Base-by-base conservation (phyloP, 1,140 invertebrate genomes). In the Chlorops oryzae region DNA sequence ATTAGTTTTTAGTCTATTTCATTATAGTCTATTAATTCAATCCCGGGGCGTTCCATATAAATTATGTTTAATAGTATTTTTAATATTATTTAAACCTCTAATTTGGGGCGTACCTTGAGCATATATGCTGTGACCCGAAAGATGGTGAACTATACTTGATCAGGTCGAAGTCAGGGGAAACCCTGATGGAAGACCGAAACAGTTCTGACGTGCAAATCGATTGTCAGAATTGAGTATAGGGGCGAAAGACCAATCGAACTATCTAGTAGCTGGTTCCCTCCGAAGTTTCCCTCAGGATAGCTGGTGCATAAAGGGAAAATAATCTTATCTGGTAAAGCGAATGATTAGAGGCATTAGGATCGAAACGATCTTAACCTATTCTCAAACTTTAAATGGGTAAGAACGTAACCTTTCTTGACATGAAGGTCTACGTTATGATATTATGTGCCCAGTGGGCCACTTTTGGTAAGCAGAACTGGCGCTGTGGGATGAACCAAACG, bases 391-490 rank as follows among this genome's bases (percentile, higher is more conserved):
- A n/a, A n/a, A n/a, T n/a, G n/a, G n/a, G n/a, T n/a, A n/a, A n/a
- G n/a, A n/a, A n/a, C n/a, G n/a, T n/a, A n/a, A n/a, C n/a, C n/a
- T n/a, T n/a, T n/a, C n/a, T n/a, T n/a, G n/a, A n/a, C n/a, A n/a
- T n/a, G n/a, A n/a, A n/a, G n/a, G n/a, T n/a, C n/a, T n/a, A n/a
- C n/a, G 39, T 42, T 51, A 27, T 56, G 52, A 57, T 58, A 61
- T 58, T 55, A 46, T 60, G 82, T 81, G 79, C 81, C 80, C 78
- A 88, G 84, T 87, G 85, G 84, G 85, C 85, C 86, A 88, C 77
- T 88, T 88, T 88, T 87, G 85, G 86, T 88, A 87, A 88, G 85
- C 85, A 88, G 86, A 88, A 89, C 86, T 88, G 85, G 85, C 83
- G 87, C 77, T 88, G 86, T 79, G 84, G 83, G 85, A 88, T 86